Evolutionary conservation across 2,888 invertebrate species (phyloP), one percentile per base, ranked within the genome.

Genomic region (Oligia latruncula): DNA sequence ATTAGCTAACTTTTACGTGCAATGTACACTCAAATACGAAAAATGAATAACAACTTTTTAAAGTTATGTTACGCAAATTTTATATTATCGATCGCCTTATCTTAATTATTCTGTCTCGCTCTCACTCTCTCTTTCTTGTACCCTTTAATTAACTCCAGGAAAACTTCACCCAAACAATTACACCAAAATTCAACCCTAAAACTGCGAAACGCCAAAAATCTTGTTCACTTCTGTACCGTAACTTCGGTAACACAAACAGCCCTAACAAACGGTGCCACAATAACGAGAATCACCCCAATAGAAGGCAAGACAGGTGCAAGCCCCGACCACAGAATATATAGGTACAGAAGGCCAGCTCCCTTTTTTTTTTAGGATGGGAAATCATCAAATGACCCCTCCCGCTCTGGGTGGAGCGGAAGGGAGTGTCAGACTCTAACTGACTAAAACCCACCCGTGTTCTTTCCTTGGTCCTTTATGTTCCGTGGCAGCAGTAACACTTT

Each of bases 271-370:
- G 74, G 73, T 71, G 80, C 79, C 85, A 85, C 90, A 90, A 88
- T 89, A 90, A 89, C 89, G 86, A 86, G 88, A 90, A 90, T 92
- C 88, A 87, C 88, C 87, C 80, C 89, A 87, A 90, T 88, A 86
- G 85, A 80, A 88, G 78, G 87, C 87, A 87, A 90, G 81, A 90
- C 93, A 93, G 93, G 93, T 94, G 94, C 89, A 87, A 90, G 87
- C 80, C 85, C 89, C 83, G 88, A 5, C 20, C 82, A 82, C 64
- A 20, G 65, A 62, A 23, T 40, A 83, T 13, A 62, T n/a, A n/a
- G 0, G 1, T 23, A 6, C 67, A 81, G 77, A 82, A 70, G 68
- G 17, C 8, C 0, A 0, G 6, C 15, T 71, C 40, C 40, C 40
- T 29, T 29, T 29, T 29, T 29, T 29, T 29, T 29, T 29, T 29